Base-by-base conservation (phyloP, 1,140 invertebrate species). In the Pseudomyrmex flavicornis region DNA sequence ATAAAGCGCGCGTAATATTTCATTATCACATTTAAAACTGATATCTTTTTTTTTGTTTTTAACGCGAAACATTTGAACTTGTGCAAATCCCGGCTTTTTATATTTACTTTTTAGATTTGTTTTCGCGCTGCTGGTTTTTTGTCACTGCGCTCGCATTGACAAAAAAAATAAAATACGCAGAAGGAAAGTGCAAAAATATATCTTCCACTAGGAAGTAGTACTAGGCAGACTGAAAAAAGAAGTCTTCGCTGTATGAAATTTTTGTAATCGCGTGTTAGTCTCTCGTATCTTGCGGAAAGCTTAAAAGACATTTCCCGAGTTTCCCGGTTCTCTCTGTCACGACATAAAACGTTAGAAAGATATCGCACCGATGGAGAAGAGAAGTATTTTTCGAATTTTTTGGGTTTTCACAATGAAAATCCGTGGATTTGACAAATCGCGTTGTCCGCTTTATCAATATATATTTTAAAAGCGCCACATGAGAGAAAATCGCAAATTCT, bases 331-430 rank as follows among this genome's bases (percentile, higher is more conserved):
- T 20, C 44, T 20, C 35, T 54, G 20, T 20, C 9, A 44, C 54
- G 20, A 22, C 48, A 26, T 70, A 48, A 79, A 70, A 70, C 22
- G 20, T 80, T 80, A 59, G 8, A 70, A 79, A 35, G 35, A 80
- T 59, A 58, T 69, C 44, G 4, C 59, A 7, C n/a, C 54, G 15
- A 79, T 79, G 44, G 52, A 56, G 46, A 35, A 35, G 35, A 35
- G 12, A 79, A 62, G 26, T 26, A 26, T 72, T 61, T 59, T 26
- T 50, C 46, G 35, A 44, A 22, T 20, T 52, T 80, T 70, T 20
- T 7, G 5, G 35, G 35, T n/a, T 15, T 13, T 13, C 46, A 8
- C 8, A 22, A 61, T 20, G 50, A 48, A 50, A 50, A 50, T 4
- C n/a, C 20, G 2, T 59, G 1, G 48, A 35, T 61, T 72, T 61